A percentile compares a stretch with the other conserved stretches of the same genome.
phyloP scores from a whole-genome alignment of 1,140 invertebrate genomes.

The Penaeus indicus region DNA sequence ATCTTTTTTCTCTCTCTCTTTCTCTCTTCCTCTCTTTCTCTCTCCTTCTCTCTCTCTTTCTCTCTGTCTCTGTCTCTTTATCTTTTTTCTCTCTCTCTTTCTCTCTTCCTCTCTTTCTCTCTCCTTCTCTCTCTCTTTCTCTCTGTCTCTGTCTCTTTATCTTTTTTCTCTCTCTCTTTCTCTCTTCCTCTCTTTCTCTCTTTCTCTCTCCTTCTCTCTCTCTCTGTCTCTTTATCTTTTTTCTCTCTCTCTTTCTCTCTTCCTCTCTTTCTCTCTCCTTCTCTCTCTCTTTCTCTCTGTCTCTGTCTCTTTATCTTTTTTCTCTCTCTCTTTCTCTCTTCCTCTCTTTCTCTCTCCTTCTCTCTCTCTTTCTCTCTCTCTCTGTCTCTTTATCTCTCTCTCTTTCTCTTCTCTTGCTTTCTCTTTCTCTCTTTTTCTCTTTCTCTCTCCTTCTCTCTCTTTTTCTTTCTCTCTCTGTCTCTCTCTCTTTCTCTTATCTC shows the following conservation, averaged over 20 bases:
- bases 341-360: too few relatives aligned
- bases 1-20: neutral
- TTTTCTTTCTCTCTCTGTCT: too few relatives aligned
- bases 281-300: neutral
- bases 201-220: too few relatives aligned
- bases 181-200: neutral
- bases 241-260: neutral
- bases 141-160: neutral
- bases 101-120: constrained; percentile 11
- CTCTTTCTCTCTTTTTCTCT: neutral
- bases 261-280: neutral
- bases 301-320: neutral
- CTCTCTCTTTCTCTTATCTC: neutral
- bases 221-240: neutral
- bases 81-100: neutral
- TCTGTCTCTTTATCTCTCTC: neutral
- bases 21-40: neutral
- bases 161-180: neutral
- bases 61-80: neutral
- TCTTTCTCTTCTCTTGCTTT: neutral
- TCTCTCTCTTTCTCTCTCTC: neutral
- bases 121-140: neutral
- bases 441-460: too few relatives aligned
- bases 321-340: too few relatives aligned
- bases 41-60: neutral